Percentiles rank a stretch among this genome's conserved stretches.
These are phyloP conservation scores for Wasmannia auropunctata DNA, from an alignment of 1,140 invertebrate genomes.

Conservation along the genomic window DNA sequence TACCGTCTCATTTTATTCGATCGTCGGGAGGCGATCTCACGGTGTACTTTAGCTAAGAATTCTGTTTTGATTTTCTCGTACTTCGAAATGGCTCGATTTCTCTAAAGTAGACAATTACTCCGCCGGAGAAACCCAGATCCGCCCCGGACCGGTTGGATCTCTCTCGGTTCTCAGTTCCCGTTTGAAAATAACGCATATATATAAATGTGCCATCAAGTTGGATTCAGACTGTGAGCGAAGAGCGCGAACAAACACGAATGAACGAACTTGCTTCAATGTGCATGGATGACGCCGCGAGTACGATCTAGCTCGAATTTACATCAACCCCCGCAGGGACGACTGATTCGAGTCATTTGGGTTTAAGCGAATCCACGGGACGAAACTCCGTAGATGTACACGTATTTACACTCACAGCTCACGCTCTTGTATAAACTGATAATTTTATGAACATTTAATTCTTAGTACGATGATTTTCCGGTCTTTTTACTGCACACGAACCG, in stretches of 20 bases:
- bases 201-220: background rate
- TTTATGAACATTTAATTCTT: background rate
- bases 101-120: conserved; percentile 3
- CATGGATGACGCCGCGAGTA: background rate
- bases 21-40: background rate
- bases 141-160: background rate
- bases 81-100: background rate
- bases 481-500: too few relatives aligned
- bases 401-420: background rate
- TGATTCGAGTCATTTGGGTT: background rate
- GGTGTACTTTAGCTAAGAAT: background rate
- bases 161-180: background rate
- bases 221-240: background rate
- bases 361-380: background rate
- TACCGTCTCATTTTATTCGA: background rate
- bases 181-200: background rate
- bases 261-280: background rate
- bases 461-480: too few relatives aligned
- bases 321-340: background rate
- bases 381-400: background rate
- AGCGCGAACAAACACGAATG: conserved; percentile 8
- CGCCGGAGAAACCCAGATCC: background rate
- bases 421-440: background rate
- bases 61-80: background rate
- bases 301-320: conserved; percentile 15